phyloP scores from a whole-genome alignment of 64 coral and sea anemone species.

The Stylophora pistillata region DNA sequence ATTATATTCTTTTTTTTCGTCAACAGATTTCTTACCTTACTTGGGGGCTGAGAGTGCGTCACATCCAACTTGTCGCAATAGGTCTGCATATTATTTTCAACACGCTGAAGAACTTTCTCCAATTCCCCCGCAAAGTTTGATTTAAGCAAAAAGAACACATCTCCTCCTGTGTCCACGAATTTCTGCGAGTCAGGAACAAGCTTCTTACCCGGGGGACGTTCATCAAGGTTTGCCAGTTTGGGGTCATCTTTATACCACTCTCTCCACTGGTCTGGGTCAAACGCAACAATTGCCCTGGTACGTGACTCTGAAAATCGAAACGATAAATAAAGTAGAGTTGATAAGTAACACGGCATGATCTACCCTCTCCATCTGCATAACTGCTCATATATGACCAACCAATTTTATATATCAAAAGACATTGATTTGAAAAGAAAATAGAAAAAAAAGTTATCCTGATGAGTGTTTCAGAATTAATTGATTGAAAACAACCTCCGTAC shows the following conservation, averaged over 20 bases:
- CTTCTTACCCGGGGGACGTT: background rate
- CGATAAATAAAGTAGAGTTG: too few species aligned
- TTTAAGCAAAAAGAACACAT: conserved; percentile 77
- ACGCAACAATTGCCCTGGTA: conserved; percentile 67
- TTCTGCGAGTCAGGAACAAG: conserved; percentile 67
- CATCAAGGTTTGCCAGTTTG: conserved; percentile 45
- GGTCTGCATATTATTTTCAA: conserved; percentile 47
- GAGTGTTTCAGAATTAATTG: too few species aligned
- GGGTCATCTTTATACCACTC: conserved; percentile 66
- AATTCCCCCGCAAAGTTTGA: conserved; percentile 27
- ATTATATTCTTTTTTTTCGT: too few species aligned
- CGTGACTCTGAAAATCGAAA: conserved; percentile 33
- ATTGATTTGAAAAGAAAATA: too few species aligned
- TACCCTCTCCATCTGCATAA: too few species aligned
- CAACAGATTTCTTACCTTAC: conserved; percentile 34
- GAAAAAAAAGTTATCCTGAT: too few species aligned
- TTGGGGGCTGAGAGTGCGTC: conserved; percentile 51
- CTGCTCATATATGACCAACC: too few species aligned
- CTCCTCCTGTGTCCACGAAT: conserved; percentile 84
- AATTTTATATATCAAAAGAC: too few species aligned
- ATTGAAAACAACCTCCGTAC: background rate
- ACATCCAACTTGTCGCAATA: conserved; percentile 32
- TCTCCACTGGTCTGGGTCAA: conserved; percentile 73
- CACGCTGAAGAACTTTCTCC: conserved; percentile 22
- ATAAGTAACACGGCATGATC: too few species aligned